Evolutionary conservation across 2,797 vertebrate genomes (phyloP).

Genomic region (Enteromius unitaeniatus): DNA sequence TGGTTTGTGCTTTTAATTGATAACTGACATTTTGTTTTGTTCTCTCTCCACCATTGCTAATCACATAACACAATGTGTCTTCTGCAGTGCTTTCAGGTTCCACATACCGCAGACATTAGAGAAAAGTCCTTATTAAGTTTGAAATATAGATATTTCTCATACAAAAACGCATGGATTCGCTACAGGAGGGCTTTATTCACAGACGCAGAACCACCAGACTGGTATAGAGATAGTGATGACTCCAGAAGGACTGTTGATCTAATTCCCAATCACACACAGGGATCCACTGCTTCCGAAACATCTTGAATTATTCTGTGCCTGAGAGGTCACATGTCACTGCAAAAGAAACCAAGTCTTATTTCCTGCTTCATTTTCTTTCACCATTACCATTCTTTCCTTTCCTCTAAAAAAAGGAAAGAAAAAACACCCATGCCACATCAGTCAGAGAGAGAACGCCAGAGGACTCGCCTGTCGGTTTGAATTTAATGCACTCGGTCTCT

Average conservation of each 20-base stretch:
- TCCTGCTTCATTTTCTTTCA: conserved; percentile 40
- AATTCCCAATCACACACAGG: conserved; percentile 74
- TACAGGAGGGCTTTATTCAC: no score
- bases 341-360: conserved; percentile 21
- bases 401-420: conserved; percentile 51
- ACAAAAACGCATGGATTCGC: no score
- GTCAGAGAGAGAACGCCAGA: conserved; percentile 40
- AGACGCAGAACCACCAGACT: background rate
- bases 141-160: no score
- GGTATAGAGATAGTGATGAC: conserved; percentile 28
- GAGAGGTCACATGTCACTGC: conserved; percentile 23
- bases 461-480: conserved; percentile 40
- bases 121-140: no score
- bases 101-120: no score
- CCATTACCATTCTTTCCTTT: conserved; percentile 57
- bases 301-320: conserved; percentile 69
- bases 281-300: conserved; percentile 75
- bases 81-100: no score
- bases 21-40: no score
- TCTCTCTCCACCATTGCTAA: no score
- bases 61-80: no score
- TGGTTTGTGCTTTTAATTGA: no score
- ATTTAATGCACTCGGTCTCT: conserved; percentile 25
- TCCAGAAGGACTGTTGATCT: conserved; percentile 74
- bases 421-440: conserved; percentile 53